Evolutionary conservation across 2,888 invertebrate species (phyloP).

Genomic region (Kryphioiulus occultus): DNA sequence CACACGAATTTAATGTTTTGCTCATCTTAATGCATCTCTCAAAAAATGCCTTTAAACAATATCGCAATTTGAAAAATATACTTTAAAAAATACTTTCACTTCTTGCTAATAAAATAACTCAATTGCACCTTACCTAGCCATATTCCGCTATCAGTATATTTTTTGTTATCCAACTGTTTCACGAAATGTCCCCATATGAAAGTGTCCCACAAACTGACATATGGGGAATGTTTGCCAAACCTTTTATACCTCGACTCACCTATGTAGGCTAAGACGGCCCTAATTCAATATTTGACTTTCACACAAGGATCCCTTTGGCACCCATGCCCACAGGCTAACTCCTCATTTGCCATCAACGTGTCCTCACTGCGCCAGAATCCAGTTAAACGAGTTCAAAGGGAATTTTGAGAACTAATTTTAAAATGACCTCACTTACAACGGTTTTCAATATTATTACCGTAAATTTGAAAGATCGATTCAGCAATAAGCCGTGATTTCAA

Average conservation of each 20-base stretch:
- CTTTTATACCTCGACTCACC: slow-evolving; percentile 2
- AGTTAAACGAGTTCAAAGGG: background rate
- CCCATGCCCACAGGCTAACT: background rate
- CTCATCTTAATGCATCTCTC: too few species aligned
- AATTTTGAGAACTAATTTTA: background rate
- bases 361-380: background rate
- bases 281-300: slow-evolving; percentile 17
- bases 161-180: background rate
- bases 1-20: too few species aligned
- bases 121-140: background rate
- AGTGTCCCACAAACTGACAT: background rate
- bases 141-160: background rate
- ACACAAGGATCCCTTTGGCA: background rate
- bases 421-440: background rate
- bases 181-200: background rate
- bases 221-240: background rate
- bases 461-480: too few species aligned
- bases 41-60: too few species aligned
- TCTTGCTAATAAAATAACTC: background rate
- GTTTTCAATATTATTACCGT: background rate
- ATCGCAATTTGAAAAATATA: too few species aligned
- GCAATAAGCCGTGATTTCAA: too few species aligned
- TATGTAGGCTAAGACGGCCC: slow-evolving; percentile 14
- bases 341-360: background rate
- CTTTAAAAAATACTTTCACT: too few species aligned